phyloP scores from a whole-genome alignment of 2,797 vertebrate species.

The Syngnathus rostellatus region DNA sequence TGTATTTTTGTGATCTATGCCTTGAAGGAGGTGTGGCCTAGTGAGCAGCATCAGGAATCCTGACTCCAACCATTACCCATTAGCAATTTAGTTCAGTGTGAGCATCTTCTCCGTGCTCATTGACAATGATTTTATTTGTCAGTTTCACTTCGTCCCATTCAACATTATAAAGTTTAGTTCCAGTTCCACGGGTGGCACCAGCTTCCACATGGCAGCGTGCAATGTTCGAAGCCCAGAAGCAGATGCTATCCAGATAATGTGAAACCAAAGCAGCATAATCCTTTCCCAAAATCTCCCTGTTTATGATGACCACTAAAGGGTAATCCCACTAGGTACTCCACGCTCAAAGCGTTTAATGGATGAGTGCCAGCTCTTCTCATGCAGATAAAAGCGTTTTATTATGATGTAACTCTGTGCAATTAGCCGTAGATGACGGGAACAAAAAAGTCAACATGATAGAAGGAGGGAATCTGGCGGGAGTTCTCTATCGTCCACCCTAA shows the following conservation, averaged over 20 bases:
- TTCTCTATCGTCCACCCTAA: conserved; percentile 37
- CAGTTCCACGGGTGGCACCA: neutral
- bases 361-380: conserved; percentile 42
- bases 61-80: neutral
- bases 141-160: neutral
- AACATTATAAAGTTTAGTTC: neutral
- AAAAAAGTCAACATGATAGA: conserved; percentile 55
- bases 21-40: neutral
- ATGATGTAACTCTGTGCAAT: conserved; percentile 66
- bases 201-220: conserved; percentile 10
- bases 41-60: neutral
- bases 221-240: conserved; percentile 38
- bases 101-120: neutral
- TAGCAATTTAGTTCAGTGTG: neutral
- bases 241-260: conserved; percentile 27
- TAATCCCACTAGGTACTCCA: conserved; percentile 32
- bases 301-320: conserved; percentile 27
- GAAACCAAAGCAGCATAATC: conserved; percentile 30
- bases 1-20: neutral
- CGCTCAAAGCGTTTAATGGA: conserved; percentile 40
- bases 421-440: conserved; percentile 59
- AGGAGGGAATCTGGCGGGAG: conserved; percentile 40
- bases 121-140: neutral
- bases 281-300: conserved; percentile 31
- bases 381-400: conserved; percentile 35